phyloP scores from a whole-genome alignment of 2,888 invertebrate species.

The Sarcophaga carnaria region DNA sequence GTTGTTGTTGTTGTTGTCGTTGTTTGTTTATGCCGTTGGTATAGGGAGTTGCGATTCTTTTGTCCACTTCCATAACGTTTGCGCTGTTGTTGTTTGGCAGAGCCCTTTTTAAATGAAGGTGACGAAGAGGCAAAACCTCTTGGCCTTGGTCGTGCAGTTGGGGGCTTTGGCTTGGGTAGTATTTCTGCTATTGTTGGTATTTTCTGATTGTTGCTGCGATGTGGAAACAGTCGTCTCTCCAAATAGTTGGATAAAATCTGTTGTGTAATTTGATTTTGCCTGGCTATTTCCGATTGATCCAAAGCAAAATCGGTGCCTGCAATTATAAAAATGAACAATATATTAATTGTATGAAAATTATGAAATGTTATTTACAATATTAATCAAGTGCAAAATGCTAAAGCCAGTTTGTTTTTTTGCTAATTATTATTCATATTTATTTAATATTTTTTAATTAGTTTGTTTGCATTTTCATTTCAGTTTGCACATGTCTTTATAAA shows the following conservation, averaged over 20 bases:
- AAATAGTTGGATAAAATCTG: constrained; percentile 89
- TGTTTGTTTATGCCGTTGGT: constrained; percentile 28
- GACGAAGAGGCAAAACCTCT: constrained; percentile 75
- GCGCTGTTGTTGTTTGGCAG: constrained; percentile 50
- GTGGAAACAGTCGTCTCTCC: constrained; percentile 87
- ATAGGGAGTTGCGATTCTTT: constrained; percentile 48
- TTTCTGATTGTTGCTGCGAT: constrained; percentile 82
- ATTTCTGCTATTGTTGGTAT: constrained; percentile 87
- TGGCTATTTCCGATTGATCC: constrained; percentile 85
- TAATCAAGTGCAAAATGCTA: neutral
- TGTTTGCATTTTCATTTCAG: neutral
- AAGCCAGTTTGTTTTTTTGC: neutral
- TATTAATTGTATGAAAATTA: neutral
- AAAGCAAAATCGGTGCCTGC: constrained; percentile 72
- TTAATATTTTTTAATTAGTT: neutral
- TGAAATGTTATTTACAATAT: neutral
- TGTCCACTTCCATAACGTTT: constrained; percentile 69
- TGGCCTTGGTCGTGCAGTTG: constrained; percentile 75
- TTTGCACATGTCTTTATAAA: no score
- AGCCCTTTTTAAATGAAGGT: constrained; percentile 59
- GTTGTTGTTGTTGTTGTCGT: constrained; percentile 30
- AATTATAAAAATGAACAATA: neutral
- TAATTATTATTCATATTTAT: no score
- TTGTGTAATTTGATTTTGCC: constrained; percentile 90
- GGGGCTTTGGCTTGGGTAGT: constrained; percentile 82